phyloP scores from a whole-genome alignment of 2,113 vertebrate genomes.

The Crotalus horridus region DNA sequence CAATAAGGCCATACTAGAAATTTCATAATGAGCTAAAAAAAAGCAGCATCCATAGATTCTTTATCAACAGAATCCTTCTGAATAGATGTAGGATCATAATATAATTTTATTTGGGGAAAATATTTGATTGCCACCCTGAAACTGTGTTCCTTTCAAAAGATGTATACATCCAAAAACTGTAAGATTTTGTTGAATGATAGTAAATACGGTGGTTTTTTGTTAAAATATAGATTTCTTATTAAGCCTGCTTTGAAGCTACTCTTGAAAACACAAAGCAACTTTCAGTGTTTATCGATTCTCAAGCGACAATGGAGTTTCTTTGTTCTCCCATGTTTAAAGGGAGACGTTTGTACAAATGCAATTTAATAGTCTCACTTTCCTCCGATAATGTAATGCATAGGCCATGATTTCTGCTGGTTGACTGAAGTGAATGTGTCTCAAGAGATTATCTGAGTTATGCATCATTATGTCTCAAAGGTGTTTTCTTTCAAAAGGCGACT shows the following conservation, averaged over 20 bases:
- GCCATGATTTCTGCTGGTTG: too few relatives aligned
- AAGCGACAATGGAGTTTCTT: neutral
- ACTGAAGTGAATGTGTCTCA: too few relatives aligned
- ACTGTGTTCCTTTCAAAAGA: neutral
- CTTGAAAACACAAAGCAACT: neutral
- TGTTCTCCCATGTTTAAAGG: neutral
- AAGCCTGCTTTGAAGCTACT: neutral
- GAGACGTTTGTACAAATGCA: too few relatives aligned
- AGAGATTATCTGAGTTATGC: too few relatives aligned
- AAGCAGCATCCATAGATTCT: constrained; percentile 64
- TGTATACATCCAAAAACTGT: too few relatives aligned
- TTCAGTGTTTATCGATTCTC: neutral
- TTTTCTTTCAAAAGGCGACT: too few relatives aligned
- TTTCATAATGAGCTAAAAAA: constrained; percentile 55
- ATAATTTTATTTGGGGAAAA: constrained; percentile 12
- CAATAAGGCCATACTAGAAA: constrained; percentile 35
- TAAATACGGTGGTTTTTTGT: neutral
- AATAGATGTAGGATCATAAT: constrained; percentile 44
- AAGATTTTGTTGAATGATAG: neutral
- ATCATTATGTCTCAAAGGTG: too few relatives aligned
- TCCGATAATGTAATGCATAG: too few relatives aligned
- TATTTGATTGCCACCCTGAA: constrained; percentile 7
- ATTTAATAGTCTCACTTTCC: too few relatives aligned
- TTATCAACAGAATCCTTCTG: constrained; percentile 56
- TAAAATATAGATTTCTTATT: neutral